A percentile compares a stretch with the other conserved stretches of the same genome.
These are phyloP conservation scores for Bubalus kerabau DNA, from an alignment of 2,113 vertebrate species.

Conservation along the genomic window DNA sequence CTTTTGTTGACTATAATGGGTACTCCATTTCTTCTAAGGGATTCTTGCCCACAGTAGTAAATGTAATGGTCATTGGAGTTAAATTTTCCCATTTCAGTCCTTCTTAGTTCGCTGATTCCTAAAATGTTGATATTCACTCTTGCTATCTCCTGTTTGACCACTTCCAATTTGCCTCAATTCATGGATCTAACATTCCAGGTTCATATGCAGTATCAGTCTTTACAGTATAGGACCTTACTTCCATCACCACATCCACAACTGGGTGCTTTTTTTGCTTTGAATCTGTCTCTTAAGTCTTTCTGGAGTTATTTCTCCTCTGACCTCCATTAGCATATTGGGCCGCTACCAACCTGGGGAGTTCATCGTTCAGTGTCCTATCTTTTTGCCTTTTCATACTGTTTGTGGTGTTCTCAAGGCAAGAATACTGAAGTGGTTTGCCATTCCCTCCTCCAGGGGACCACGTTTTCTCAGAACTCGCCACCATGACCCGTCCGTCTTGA, in stretches of 20 bases:
- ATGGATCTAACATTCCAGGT: background rate
- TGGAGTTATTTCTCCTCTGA: background rate
- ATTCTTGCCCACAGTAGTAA: background rate
- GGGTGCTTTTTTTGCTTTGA: background rate
- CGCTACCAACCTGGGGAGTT: background rate
- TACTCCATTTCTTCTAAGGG: background rate
- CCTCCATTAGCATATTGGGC: background rate
- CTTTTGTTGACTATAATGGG: background rate
- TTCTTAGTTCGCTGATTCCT: background rate
- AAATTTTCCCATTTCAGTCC: background rate
- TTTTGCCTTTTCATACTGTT: background rate
- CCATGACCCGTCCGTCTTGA: background rate
- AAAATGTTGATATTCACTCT: background rate
- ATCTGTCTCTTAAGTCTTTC: background rate
- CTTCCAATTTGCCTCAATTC: background rate
- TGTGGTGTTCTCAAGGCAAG: background rate
- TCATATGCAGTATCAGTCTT: background rate
- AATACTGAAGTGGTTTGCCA: background rate
- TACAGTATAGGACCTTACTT: background rate
- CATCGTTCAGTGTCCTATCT: background rate
- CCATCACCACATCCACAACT: background rate
- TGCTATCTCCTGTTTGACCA: background rate
- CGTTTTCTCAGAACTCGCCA: background rate
- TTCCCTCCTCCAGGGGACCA: background rate
- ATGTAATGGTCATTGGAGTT: background rate